Conservation (phyloP, 2,797 vertebrate species). For the Gallinago stenura region DNA sequence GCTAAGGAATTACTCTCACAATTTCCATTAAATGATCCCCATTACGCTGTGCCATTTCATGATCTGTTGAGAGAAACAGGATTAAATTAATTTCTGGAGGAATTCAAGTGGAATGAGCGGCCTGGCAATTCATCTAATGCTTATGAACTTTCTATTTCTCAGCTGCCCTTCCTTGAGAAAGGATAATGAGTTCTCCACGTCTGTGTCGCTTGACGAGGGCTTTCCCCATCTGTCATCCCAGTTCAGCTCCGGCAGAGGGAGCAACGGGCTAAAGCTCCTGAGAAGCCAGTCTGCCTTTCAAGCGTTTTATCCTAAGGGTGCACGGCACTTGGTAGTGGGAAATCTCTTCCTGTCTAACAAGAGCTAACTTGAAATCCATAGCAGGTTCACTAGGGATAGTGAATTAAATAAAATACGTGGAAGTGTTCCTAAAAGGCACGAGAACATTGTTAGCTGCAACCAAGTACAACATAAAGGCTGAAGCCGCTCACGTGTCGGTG, state of each 20-base stretch:
- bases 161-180: constrained; percentile 19
- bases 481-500: accelerated
- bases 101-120: constrained; percentile 39
- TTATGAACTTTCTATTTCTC: constrained; percentile 16
- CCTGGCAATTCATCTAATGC: constrained; percentile 4
- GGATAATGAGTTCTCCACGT: constrained; percentile 6
- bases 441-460: not conserved
- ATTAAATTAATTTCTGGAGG: constrained; percentile 58
- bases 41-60: constrained; percentile 17
- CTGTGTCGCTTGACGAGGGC: not conserved
- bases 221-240: constrained; percentile 16
- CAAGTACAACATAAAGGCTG: not conserved
- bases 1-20: not conserved
- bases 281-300: not conserved
- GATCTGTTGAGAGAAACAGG: constrained; percentile 43
- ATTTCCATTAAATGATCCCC: constrained; percentile 27
- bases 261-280: constrained; percentile 52
- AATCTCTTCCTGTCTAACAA: not conserved
- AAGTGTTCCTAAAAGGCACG: not conserved
- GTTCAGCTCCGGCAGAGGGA: constrained; percentile 72
- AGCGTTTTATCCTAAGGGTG: not conserved
- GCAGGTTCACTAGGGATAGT: not conserved
- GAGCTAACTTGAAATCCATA: constrained; percentile 22
- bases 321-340: not conserved
- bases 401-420: not conserved